Evolutionary conservation across 1,140 invertebrate species (phyloP).

Genomic region (Platyura marginata): DNA sequence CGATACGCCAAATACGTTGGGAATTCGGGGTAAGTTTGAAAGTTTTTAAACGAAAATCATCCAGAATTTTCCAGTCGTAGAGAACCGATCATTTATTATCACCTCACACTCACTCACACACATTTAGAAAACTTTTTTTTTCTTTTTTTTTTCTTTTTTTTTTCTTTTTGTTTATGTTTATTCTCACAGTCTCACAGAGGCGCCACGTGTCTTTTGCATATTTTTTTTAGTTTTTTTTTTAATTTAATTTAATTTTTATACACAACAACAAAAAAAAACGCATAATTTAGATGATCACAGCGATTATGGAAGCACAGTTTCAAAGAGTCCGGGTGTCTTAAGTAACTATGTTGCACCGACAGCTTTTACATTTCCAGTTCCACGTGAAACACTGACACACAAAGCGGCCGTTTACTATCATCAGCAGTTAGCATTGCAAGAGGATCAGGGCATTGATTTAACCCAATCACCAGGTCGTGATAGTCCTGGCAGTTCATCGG

Average conservation of each 20-base stretch:
- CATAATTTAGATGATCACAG: constrained; percentile 40
- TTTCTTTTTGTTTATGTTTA: no score
- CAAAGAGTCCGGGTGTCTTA: not conserved
- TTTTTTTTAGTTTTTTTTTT: no score
- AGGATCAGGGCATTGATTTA: constrained; percentile 52
- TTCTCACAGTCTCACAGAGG: no score
- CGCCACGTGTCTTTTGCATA: no score
- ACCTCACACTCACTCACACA: no score
- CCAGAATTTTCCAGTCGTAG: no score
- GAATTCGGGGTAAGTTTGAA: not conserved
- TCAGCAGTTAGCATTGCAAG: constrained; percentile 50
- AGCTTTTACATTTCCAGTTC: not conserved
- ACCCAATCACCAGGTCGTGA: constrained; percentile 72
- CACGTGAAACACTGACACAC: constrained; percentile 34
- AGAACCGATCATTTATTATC: no score
- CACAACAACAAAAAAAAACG: no score
- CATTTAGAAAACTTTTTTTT: no score
- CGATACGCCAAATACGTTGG: constrained; percentile 6
- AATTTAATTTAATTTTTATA: no score
- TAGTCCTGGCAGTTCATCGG: constrained; percentile 73
- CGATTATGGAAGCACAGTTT: constrained; percentile 37
- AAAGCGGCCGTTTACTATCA: constrained; percentile 54
- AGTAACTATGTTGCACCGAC: not conserved
- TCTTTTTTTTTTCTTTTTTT: no score
- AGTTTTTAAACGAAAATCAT: no score